Evolutionary conservation across 2,888 invertebrate genomes (phyloP).

Genomic region (Tenthredo notha): DNA sequence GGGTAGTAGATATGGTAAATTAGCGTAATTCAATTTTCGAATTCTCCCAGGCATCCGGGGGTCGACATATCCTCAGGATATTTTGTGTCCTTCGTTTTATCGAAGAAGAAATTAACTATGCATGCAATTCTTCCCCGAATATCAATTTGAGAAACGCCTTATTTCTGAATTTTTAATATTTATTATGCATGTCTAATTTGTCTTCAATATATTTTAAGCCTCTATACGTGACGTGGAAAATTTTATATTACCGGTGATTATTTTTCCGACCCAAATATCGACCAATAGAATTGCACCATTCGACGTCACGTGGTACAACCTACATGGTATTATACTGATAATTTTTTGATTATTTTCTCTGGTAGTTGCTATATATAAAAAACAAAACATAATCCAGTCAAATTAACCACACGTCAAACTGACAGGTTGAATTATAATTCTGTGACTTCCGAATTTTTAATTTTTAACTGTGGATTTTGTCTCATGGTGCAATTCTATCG

Average conservation of each 20-base stretch:
- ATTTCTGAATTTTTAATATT: background rate
- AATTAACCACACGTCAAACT: too few species aligned
- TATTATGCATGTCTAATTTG: background rate
- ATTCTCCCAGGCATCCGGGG: background rate
- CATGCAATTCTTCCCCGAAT: background rate
- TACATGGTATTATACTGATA: too few species aligned
- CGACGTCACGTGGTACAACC: too few species aligned
- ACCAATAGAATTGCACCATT: too few species aligned
- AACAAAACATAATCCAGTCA: too few species aligned
- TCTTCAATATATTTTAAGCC: background rate
- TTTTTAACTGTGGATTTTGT: too few species aligned
- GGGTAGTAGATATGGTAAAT: background rate
- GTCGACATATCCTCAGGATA: background rate
- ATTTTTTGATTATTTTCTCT: too few species aligned
- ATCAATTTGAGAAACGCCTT: background rate
- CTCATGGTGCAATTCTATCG: too few species aligned
- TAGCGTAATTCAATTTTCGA: background rate
- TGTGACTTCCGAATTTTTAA: too few species aligned
- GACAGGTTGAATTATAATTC: too few species aligned
- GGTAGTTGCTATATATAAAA: too few species aligned
- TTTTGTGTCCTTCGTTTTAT: background rate
- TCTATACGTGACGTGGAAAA: background rate
- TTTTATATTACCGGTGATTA: background rate
- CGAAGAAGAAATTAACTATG: slow-evolving; percentile 23
- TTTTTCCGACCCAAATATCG: too few species aligned